Conservation (phyloP, 1,140 invertebrate genomes). For the Pogonomyrmex californicus region DNA sequence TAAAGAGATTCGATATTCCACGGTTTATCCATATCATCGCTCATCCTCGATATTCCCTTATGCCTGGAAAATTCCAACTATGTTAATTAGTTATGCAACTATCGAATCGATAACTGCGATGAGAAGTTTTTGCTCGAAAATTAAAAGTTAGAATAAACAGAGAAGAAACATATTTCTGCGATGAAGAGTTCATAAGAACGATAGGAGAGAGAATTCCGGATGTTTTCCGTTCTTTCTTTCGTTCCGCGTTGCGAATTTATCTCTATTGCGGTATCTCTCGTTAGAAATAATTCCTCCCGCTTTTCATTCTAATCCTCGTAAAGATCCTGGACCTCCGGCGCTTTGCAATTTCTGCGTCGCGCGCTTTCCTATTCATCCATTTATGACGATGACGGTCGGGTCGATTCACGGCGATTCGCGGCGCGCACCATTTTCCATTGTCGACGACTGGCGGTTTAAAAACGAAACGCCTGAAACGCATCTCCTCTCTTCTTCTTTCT, state of each 20-base stretch:
- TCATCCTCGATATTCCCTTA: background rate
- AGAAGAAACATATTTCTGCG: background rate
- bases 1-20: conserved; percentile 18
- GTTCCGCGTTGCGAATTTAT: background rate
- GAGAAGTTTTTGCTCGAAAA: background rate
- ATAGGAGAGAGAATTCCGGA: background rate
- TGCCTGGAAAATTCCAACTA: background rate
- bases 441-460: background rate
- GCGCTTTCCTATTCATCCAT: conserved; percentile 21
- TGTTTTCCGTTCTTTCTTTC: background rate
- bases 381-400: background rate
- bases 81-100: background rate
- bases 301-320: background rate
- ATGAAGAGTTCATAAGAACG: background rate
- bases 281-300: background rate
- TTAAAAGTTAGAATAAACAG: background rate
- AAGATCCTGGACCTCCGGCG: background rate
- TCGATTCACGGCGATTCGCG: background rate
- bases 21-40: background rate
- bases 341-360: conserved; percentile 29
- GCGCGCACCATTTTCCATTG: background rate
- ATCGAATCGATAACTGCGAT: background rate
- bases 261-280: background rate
- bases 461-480: conserved; percentile 11
- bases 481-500: background rate